These are phyloP conservation scores for Meloe dianella DNA, from an alignment of 2,888 invertebrate genomes.

Conservation along the genomic window DNA sequence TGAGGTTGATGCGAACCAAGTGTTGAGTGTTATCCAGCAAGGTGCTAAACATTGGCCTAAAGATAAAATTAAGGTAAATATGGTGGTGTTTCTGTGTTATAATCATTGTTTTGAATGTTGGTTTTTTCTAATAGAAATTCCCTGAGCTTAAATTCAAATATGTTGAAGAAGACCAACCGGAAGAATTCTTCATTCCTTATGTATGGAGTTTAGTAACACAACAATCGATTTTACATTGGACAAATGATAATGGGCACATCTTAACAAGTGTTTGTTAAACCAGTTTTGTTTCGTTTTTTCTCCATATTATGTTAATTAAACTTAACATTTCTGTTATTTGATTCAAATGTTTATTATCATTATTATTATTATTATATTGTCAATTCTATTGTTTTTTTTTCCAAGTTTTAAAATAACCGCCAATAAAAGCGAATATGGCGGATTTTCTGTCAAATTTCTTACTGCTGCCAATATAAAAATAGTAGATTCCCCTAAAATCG, in stretches of 20 bases:
- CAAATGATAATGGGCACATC: conserved; percentile 42
- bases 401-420: neutral
- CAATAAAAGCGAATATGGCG: neutral
- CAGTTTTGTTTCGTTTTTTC: conserved; percentile 19
- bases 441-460: neutral
- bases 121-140: conserved; percentile 80
- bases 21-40: conserved; percentile 86
- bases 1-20: conserved; percentile 84
- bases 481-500: neutral
- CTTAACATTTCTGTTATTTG: conserved; percentile 14
- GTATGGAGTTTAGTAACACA: conserved; percentile 89
- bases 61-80: conserved; percentile 84
- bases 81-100: conserved; percentile 11
- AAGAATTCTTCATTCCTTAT: conserved; percentile 99
- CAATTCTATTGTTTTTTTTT: conserved; percentile 3
- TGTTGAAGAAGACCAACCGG: conserved; percentile 98
- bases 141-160: conserved; percentile 98
- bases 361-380: conserved; percentile 10
- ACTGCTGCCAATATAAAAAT: neutral
- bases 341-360: conserved; percentile 21
- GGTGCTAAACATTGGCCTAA: conserved; percentile 93
- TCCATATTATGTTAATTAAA: conserved; percentile 16
- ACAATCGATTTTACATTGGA: conserved; percentile 57
- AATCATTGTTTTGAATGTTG: conserved; percentile 17
- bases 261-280: conserved; percentile 44